A percentile compares a stretch with the other conserved stretches of the same genome.
phyloP scores from a whole-genome alignment of 1,140 invertebrate genomes.

The Monochamus saltuarius region DNA sequence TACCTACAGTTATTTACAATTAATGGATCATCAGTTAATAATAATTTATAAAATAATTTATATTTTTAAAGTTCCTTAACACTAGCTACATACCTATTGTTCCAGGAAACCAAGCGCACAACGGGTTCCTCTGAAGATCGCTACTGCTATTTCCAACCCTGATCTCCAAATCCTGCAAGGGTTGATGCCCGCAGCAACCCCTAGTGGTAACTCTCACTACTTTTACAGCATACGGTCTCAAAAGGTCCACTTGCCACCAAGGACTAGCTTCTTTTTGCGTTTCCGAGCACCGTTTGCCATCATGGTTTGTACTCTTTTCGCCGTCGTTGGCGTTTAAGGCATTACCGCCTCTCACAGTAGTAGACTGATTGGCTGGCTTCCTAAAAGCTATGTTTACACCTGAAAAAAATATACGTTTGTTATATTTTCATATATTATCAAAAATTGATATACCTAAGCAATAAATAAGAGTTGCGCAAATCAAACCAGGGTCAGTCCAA shows the following conservation, averaged over 20 bases:
- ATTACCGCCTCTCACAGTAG: conserved; percentile 77
- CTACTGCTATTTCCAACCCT: conserved; percentile 86
- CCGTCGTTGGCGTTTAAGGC: conserved; percentile 85
- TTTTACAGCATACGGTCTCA: conserved; percentile 78
- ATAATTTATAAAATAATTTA: too few species aligned
- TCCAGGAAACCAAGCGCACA: conserved; percentile 91
- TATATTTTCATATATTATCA: too few species aligned
- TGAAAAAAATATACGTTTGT: conserved; percentile 44
- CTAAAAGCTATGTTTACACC: conserved; percentile 83
- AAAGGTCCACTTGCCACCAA: conserved; percentile 88
- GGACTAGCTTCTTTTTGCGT: conserved; percentile 84
- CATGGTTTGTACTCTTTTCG: conserved; percentile 77
- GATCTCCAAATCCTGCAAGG: conserved; percentile 88
- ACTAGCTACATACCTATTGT: conserved; percentile 80
- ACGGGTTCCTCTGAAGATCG: conserved; percentile 81
- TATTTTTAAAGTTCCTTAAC: too few species aligned
- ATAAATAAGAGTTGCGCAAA: too few species aligned
- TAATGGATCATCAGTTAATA: too few species aligned
- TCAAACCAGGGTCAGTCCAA: too few species aligned
- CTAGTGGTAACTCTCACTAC: conserved; percentile 83
- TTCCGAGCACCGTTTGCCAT: conserved; percentile 83
- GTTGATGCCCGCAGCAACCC: conserved; percentile 76
- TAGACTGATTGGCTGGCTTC: conserved; percentile 87
- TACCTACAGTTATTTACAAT: too few species aligned
- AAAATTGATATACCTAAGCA: too few species aligned